Percentiles rank a stretch among this genome's conserved stretches.
These are phyloP conservation scores for Branchipolynoe longqiensis DNA, from an alignment of 2,888 invertebrate species.

Conservation along the genomic window DNA sequence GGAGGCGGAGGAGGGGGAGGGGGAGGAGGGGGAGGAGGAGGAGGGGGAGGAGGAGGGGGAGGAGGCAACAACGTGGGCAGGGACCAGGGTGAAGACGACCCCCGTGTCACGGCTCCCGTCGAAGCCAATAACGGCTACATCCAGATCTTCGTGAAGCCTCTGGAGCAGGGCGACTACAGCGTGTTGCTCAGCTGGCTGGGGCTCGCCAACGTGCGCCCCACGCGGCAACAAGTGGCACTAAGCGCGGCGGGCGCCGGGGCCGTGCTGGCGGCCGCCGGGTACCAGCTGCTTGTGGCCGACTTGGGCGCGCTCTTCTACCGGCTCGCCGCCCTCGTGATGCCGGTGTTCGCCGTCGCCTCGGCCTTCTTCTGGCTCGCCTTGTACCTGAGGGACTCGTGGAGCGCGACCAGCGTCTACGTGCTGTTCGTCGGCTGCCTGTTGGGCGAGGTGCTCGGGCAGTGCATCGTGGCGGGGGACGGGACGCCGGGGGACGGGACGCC, in stretches of 20 bases:
- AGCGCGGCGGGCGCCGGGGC: constrained; percentile 75
- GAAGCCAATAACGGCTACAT: constrained; percentile 93
- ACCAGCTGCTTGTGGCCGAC: constrained; percentile 75
- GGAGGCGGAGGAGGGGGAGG: too few relatives aligned
- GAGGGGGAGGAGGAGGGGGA: too few relatives aligned
- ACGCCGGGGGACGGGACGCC: neutral
- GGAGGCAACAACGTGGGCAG: too few relatives aligned
- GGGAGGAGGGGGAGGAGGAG: too few relatives aligned
- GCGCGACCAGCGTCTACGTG: constrained; percentile 79
- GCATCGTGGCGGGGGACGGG: constrained; percentile 59
- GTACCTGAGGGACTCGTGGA: constrained; percentile 80
- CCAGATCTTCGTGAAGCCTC: constrained; percentile 77
- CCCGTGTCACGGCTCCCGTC: too few relatives aligned
- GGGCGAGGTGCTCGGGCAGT: constrained; percentile 79
- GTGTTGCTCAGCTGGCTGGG: constrained; percentile 77
- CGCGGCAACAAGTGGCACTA: constrained; percentile 72
- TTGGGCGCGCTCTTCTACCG: constrained; percentile 77
- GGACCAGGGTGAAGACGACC: too few relatives aligned
- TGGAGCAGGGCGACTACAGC: constrained; percentile 77
- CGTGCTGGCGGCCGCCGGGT: constrained; percentile 68
- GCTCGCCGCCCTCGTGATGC: constrained; percentile 76
- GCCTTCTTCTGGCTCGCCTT: constrained; percentile 80
- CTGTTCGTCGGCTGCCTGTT: constrained; percentile 80
- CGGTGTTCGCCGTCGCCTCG: constrained; percentile 79
- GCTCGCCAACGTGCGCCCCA: constrained; percentile 70